Evolutionary conservation across 2,797 vertebrate species (phyloP).

Genomic region (Todus mexicanus): DNA sequence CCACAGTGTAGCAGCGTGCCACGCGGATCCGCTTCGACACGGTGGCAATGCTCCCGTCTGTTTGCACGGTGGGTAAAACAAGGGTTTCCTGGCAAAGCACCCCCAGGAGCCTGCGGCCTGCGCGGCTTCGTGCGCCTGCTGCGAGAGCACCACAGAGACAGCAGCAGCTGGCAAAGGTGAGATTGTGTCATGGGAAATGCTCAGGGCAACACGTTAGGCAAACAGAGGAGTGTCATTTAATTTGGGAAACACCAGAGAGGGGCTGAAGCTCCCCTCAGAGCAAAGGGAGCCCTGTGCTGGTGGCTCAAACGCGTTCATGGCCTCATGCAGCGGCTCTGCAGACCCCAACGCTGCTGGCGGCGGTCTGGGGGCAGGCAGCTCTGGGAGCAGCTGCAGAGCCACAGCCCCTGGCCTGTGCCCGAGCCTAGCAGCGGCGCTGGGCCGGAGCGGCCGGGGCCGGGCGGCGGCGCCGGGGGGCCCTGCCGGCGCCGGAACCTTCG

Average conservation of each 20-base stretch:
- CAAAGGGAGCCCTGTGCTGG: rapidly evolving
- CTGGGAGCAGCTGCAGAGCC: not conserved
- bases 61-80: not conserved
- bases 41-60: not conserved
- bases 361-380: rapidly evolving
- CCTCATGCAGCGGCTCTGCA: too few relatives aligned
- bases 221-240: not conserved
- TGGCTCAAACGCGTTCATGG: too few relatives aligned
- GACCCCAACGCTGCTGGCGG: too few relatives aligned
- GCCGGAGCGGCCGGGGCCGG: too few relatives aligned
- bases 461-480: not conserved
- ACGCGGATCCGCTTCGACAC: rapidly evolving
- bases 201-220: not conserved
- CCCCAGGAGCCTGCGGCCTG: not conserved
- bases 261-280: not conserved
- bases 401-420: too few relatives aligned
- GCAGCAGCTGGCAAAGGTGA: not conserved
- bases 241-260: not conserved
- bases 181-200: not conserved
- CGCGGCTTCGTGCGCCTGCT: not conserved
- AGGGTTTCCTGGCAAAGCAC: not conserved
- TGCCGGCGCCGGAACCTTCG: not conserved
- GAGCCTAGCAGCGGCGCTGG: too few relatives aligned
- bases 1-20: rapidly evolving
- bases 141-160: too few relatives aligned